A percentile compares a stretch with the other conserved stretches of the same genome.
Conservation (phyloP, 2,888 invertebrate species). For the Dolomedes plantarius region DNA sequence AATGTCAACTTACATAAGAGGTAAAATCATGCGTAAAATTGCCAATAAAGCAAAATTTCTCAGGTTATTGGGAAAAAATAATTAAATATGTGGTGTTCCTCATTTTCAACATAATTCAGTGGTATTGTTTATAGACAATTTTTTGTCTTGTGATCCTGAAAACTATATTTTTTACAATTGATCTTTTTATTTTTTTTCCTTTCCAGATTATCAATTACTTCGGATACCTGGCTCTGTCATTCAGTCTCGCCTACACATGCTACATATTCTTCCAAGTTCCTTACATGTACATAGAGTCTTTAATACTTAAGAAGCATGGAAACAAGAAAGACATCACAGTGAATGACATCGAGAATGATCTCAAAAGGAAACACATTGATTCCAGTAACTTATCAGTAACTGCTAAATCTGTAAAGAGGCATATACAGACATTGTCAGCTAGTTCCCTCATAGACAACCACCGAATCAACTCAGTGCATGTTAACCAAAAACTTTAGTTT, state of each 20-base stretch:
- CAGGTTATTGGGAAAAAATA: too few relatives aligned
- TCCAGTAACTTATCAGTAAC: slow-evolving; percentile 27
- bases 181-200: too few relatives aligned
- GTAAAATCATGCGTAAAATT: too few relatives aligned
- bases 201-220: slow-evolving; percentile 64
- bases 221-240: slow-evolving; percentile 47
- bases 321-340: background rate
- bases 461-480: background rate
- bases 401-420: slow-evolving; percentile 32
- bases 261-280: slow-evolving; percentile 70
- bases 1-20: too few relatives aligned
- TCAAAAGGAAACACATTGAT: slow-evolving; percentile 20
- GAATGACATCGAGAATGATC: background rate
- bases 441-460: slow-evolving; percentile 37
- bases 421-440: slow-evolving; percentile 27
- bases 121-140: too few relatives aligned
- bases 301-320: slow-evolving; percentile 21
- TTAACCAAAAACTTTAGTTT: background rate
- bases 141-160: too few relatives aligned
- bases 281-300: slow-evolving; percentile 49
- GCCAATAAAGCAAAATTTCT: too few relatives aligned
- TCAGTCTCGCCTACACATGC: slow-evolving; percentile 46
- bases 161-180: too few relatives aligned
- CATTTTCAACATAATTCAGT: too few relatives aligned
- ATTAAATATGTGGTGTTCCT: too few relatives aligned